These are phyloP conservation scores for Apus apus DNA, from an alignment of 2,113 vertebrate species.

Conservation along the genomic window DNA sequence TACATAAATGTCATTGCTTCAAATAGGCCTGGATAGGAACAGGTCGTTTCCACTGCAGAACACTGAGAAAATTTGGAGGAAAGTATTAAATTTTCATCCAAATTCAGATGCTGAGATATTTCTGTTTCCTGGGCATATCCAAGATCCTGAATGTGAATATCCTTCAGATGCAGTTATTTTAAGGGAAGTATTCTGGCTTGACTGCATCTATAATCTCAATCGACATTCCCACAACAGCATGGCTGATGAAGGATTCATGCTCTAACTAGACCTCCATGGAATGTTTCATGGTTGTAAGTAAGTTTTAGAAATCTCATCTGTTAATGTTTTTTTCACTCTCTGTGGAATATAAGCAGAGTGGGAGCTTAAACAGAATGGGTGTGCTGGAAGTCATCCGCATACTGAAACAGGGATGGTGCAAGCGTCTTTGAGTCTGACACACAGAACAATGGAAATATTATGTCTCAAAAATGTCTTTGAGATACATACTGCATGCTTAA, in stretches of 20 bases:
- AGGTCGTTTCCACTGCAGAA: not conserved
- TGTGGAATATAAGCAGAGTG: not conserved
- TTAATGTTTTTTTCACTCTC: not conserved
- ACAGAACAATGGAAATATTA: not conserved
- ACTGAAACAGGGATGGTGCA: not conserved
- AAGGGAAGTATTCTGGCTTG: not conserved
- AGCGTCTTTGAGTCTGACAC: not conserved
- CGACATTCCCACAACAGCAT: not conserved
- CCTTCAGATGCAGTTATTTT: not conserved
- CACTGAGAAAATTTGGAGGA: not conserved
- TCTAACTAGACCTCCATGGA: not conserved
- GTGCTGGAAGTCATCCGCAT: not conserved
- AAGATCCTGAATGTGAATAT: not conserved
- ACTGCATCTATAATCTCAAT: not conserved
- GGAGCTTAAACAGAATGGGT: not conserved
- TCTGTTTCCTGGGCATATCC: not conserved
- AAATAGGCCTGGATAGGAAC: not conserved
- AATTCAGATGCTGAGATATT: not conserved
- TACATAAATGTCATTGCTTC: not conserved
- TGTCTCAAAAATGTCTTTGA: not conserved
- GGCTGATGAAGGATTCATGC: not conserved
- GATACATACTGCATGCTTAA: too few relatives aligned
- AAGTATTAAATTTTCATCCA: not conserved
- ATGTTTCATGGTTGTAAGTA: not conserved
- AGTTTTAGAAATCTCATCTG: not conserved